Percentiles rank a stretch among this genome's conserved stretches.
phyloP scores from a whole-genome alignment of 2,888 invertebrate genomes.

The Eulithis prunata region DNA sequence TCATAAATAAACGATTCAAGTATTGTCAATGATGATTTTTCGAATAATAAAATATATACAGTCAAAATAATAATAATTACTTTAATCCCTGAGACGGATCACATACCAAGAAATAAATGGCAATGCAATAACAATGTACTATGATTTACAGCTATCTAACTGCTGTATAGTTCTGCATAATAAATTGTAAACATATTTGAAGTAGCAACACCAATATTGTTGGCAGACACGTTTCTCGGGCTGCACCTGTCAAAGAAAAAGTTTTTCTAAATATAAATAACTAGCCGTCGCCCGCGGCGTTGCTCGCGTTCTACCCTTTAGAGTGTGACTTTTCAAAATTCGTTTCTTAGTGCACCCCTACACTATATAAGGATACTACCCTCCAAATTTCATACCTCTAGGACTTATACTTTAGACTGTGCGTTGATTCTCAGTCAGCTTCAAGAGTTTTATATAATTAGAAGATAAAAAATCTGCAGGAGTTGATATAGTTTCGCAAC shows the following conservation, averaged over 20 bases:
- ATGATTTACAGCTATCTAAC: conserved; percentile 69
- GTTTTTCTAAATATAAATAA: not conserved
- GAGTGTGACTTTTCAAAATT: no score
- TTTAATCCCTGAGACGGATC: conserved; percentile 53
- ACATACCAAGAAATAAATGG: conserved; percentile 39
- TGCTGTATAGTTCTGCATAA: conserved; percentile 67
- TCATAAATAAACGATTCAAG: conserved; percentile 31
- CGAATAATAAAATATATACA: conserved; percentile 19
- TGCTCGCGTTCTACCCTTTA: no score
- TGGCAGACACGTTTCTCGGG: conserved; percentile 68
- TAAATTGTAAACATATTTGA: conserved; percentile 67
- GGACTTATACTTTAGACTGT: no score
- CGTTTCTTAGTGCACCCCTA: no score
- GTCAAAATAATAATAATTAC: conserved; percentile 45
- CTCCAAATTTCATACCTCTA: no score
- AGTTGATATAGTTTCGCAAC: no score
- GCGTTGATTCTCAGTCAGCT: no score
- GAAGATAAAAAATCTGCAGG: no score
- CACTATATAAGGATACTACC: no score
- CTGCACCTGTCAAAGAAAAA: conserved; percentile 57
- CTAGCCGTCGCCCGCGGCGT: no score
- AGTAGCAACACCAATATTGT: conserved; percentile 68
- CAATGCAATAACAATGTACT: conserved; percentile 29
- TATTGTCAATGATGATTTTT: conserved; percentile 34
- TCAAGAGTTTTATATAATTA: no score